Percentiles rank a stretch among this genome's conserved stretches.
Evolutionary conservation across 2,888 invertebrate genomes (phyloP).

Genomic region (Entomobrya multifasciata): DNA sequence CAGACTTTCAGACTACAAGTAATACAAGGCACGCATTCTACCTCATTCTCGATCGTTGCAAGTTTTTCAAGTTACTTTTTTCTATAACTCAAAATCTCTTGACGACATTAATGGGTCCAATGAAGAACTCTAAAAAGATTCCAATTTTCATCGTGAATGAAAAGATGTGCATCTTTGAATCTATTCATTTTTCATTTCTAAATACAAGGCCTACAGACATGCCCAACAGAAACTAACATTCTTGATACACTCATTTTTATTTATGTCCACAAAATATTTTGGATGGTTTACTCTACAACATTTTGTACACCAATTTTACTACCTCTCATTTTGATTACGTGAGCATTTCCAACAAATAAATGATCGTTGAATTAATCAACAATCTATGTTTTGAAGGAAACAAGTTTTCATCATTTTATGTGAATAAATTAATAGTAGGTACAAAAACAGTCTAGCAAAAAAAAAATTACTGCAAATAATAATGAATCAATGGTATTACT

Average conservation of each 20-base stretch:
- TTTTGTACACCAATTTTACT: too few species aligned
- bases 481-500: background rate
- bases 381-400: slow-evolving; percentile 4
- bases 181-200: slow-evolving; percentile 32
- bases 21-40: background rate
- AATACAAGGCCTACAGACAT: background rate
- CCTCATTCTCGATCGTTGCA: background rate
- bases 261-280: slow-evolving; percentile 17
- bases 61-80: background rate
- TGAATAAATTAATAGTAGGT: background rate
- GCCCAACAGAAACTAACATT: background rate
- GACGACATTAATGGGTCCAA: slow-evolving; percentile 1
- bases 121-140: slow-evolving; percentile 24
- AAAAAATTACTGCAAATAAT: slow-evolving; percentile 2
- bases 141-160: slow-evolving; percentile 40
- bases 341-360: slow-evolving; percentile 9
- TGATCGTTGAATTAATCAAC: slow-evolving; percentile 35
- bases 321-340: slow-evolving; percentile 15
- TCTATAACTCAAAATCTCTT: slow-evolving; percentile 36
- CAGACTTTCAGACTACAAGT: background rate
- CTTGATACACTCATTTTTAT: background rate
- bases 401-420: background rate
- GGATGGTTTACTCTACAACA: background rate
- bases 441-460: background rate
- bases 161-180: slow-evolving; percentile 30